A percentile compares a stretch with the other conserved stretches of the same genome.
Evolutionary conservation across 2,888 invertebrate genomes (phyloP).

Genomic region (Tubulanus polymorphus): DNA sequence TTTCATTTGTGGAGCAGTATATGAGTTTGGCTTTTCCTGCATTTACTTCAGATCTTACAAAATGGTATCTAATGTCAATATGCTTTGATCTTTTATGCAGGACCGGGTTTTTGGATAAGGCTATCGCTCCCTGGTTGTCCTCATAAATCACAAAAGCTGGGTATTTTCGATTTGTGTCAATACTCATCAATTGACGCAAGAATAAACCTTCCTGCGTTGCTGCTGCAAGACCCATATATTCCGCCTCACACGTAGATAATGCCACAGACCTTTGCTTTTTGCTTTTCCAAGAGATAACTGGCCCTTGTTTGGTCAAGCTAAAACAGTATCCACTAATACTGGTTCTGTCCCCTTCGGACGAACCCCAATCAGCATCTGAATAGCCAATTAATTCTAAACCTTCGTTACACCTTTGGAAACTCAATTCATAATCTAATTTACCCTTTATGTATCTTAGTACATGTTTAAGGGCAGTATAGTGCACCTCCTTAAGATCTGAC

Average conservation of each 20-base stretch:
- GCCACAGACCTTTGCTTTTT: slow-evolving; percentile 21
- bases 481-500: slow-evolving; percentile 1
- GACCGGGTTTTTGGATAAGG: slow-evolving; percentile 10
- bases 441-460: slow-evolving; percentile 11
- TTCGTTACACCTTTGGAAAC: slow-evolving; percentile 1
- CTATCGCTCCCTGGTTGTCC: slow-evolving; percentile 13
- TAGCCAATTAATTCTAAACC: neutral
- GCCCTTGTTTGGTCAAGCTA: neutral
- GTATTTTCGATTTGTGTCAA: neutral
- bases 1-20: neutral
- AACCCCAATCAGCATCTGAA: neutral
- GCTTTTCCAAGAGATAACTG: slow-evolving; percentile 16
- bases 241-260: slow-evolving; percentile 20
- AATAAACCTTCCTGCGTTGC: slow-evolving; percentile 5
- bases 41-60: slow-evolving; percentile 4
- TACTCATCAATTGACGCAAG: neutral
- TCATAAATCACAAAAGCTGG: neutral
- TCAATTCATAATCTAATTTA: neutral
- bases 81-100: slow-evolving; percentile 13
- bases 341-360: neutral
- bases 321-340: neutral
- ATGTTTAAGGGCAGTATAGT: slow-evolving; percentile 4
- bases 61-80: slow-evolving; percentile 11
- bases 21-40: neutral
- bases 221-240: slow-evolving; percentile 1